These are phyloP conservation scores for Enteromius viviparus DNA, from an alignment of 2,797 vertebrate species.

Conservation along the genomic window DNA sequence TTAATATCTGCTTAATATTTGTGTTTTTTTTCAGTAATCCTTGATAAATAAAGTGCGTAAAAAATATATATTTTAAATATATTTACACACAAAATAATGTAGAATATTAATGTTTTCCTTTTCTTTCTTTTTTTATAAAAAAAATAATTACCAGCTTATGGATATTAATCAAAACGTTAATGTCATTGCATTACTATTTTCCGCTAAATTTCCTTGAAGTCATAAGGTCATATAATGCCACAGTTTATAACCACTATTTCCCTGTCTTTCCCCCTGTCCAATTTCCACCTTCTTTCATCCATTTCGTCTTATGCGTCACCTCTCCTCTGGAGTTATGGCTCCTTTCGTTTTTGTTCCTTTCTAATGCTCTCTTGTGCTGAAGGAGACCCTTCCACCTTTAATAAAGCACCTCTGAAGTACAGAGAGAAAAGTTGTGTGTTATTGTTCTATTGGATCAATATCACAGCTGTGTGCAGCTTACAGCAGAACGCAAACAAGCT, in stretches of 20 bases:
- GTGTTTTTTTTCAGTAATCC: too few species aligned
- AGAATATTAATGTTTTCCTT: background rate
- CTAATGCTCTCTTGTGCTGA: background rate
- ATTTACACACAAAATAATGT: too few species aligned
- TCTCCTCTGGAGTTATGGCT: background rate
- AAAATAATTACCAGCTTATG: background rate
- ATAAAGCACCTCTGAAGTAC: constrained; percentile 40
- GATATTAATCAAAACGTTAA: background rate
- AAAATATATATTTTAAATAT: background rate
- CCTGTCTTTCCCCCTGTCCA: background rate
- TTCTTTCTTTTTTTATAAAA: background rate
- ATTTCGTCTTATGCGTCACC: background rate
- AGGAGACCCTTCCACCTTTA: constrained; percentile 46
- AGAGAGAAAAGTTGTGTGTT: constrained; percentile 21
- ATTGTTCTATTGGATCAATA: constrained; percentile 50
- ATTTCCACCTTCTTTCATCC: background rate
- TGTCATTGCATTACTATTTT: background rate
- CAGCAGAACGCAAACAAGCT: constrained; percentile 39
- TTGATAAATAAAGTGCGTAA: too few species aligned
- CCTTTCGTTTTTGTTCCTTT: constrained; percentile 1
- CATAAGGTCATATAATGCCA: background rate
- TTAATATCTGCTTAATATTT: too few species aligned
- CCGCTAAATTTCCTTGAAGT: background rate
- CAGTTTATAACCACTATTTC: background rate
- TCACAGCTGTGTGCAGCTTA: constrained; percentile 20